These are phyloP conservation scores for Centruroides vittatus DNA, from an alignment of 1,140 invertebrate species.

Conservation along the genomic window DNA sequence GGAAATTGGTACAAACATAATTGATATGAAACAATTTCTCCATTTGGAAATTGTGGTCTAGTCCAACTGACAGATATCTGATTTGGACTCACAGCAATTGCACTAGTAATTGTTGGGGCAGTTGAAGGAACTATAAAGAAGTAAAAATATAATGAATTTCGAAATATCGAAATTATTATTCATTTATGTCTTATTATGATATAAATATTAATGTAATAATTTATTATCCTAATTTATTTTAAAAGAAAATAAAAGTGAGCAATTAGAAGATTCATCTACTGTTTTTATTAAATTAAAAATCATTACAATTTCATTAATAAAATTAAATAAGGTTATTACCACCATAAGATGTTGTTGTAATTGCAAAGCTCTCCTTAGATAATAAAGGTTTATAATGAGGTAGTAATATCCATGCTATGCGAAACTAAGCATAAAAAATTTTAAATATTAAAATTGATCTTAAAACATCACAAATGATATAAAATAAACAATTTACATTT, in stretches of 20 bases:
- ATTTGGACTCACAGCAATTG: slow-evolving; percentile 60
- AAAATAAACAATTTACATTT: too few relatives aligned
- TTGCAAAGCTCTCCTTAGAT: slow-evolving; percentile 61
- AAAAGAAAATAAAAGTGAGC: too few relatives aligned
- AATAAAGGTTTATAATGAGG: slow-evolving; percentile 51
- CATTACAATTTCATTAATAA: too few relatives aligned
- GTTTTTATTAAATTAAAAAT: too few relatives aligned
- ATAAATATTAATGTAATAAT: background rate
- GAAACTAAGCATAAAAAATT: slow-evolving; percentile 44
- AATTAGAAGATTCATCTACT: too few relatives aligned
- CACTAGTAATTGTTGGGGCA: slow-evolving; percentile 42
- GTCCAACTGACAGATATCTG: slow-evolving; percentile 75
- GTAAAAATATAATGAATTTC: too few relatives aligned
- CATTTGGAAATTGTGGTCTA: slow-evolving; percentile 69
- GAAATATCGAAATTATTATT: background rate
- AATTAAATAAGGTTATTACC: slow-evolving; percentile 16
- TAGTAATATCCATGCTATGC: slow-evolving; percentile 53
- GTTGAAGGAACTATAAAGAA: slow-evolving; percentile 22
- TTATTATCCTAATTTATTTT: too few relatives aligned
- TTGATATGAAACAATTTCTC: slow-evolving; percentile 69
- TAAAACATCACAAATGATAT: too few relatives aligned
- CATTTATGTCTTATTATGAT: background rate
- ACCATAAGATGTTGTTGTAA: slow-evolving; percentile 48
- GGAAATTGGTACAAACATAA: slow-evolving; percentile 42
- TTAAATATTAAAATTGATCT: too few relatives aligned